These are phyloP conservation scores for Palaemon carinicauda DNA, from an alignment of 1,140 invertebrate genomes.

Conservation along the genomic window DNA sequence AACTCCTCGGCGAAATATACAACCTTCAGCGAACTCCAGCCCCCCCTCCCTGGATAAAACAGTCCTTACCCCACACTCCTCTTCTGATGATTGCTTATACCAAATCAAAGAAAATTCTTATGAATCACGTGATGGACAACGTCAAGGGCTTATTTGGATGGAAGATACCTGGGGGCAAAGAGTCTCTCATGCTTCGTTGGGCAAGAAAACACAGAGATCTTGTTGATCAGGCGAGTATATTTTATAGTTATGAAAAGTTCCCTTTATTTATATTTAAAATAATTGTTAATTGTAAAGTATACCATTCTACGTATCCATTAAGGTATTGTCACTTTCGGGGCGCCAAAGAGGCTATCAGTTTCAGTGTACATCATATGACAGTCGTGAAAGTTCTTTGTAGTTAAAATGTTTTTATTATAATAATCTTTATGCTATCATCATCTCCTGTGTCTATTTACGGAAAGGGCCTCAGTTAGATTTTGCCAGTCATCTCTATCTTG, in stretches of 20 bases:
- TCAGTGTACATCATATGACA: too few relatives aligned
- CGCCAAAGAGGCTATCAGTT: too few relatives aligned
- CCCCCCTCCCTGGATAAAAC: constrained; percentile 47
- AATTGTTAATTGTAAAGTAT: too few relatives aligned
- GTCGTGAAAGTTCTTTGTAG: too few relatives aligned
- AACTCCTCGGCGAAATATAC: constrained; percentile 61
- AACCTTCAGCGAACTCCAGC: constrained; percentile 51
- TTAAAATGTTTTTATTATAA: too few relatives aligned
- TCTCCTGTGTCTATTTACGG: too few relatives aligned
- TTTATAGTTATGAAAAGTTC: background rate
- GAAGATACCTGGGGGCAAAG: constrained; percentile 68
- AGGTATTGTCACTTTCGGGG: too few relatives aligned
- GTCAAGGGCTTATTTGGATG: constrained; percentile 70
- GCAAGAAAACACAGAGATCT: constrained; percentile 76
- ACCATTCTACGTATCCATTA: too few relatives aligned
- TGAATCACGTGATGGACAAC: constrained; percentile 69
- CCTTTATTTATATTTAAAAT: too few relatives aligned
- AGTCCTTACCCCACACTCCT: constrained; percentile 55
- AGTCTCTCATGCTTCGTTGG: constrained; percentile 73
- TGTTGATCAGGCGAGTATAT: constrained; percentile 71
- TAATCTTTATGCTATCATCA: too few relatives aligned
- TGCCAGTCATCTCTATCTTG: too few relatives aligned
- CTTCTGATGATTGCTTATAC: constrained; percentile 60
- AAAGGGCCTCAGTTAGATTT: too few relatives aligned
- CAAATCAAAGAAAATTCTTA: constrained; percentile 62